Evolutionary conservation across 2,888 invertebrate genomes (phyloP).

Genomic region (Pristionchus entomophagus): DNA sequence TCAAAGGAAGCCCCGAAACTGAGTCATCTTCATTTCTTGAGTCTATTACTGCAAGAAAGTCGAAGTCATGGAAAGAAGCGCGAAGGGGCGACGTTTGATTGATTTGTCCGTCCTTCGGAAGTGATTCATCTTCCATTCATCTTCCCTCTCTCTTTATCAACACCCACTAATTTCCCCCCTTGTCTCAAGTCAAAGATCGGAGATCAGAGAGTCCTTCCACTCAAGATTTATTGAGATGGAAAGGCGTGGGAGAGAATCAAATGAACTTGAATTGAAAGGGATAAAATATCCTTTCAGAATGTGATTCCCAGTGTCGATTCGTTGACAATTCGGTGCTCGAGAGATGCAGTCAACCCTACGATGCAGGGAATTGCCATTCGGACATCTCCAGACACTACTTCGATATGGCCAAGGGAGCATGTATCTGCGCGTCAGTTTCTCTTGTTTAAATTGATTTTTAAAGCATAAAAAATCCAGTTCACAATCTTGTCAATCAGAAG

Average conservation of each 20-base stretch:
- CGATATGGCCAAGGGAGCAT: slow-evolving; percentile 62
- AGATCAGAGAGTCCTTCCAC: not conserved
- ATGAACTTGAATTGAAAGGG: not conserved
- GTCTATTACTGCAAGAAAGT: not conserved
- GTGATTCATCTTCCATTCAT: slow-evolving; percentile 34
- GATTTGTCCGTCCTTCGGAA: slow-evolving; percentile 16
- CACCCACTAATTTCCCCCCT: slow-evolving; percentile 1
- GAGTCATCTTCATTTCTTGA: not conserved
- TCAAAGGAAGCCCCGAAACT: not conserved
- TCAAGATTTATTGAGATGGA: not conserved
- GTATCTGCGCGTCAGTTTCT: slow-evolving; percentile 60
- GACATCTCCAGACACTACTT: slow-evolving; percentile 69
- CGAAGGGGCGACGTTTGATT: not conserved
- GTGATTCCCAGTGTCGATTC: slow-evolving; percentile 60
- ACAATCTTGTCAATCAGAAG: not conserved
- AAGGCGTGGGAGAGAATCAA: not conserved
- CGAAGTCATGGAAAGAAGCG: slow-evolving; percentile 19
- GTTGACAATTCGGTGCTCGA: slow-evolving; percentile 55
- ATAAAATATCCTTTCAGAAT: slow-evolving; percentile 58
- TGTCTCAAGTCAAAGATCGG: not conserved
- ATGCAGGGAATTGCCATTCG: slow-evolving; percentile 63
- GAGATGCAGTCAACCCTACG: slow-evolving; percentile 66
- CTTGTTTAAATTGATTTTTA: not conserved
- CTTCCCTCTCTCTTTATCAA: not conserved
- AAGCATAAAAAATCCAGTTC: not conserved